Percentiles rank a stretch among this genome's conserved stretches.
Conservation (phyloP, 2,113 vertebrate genomes). For the Heterocephalus glaber region DNA sequence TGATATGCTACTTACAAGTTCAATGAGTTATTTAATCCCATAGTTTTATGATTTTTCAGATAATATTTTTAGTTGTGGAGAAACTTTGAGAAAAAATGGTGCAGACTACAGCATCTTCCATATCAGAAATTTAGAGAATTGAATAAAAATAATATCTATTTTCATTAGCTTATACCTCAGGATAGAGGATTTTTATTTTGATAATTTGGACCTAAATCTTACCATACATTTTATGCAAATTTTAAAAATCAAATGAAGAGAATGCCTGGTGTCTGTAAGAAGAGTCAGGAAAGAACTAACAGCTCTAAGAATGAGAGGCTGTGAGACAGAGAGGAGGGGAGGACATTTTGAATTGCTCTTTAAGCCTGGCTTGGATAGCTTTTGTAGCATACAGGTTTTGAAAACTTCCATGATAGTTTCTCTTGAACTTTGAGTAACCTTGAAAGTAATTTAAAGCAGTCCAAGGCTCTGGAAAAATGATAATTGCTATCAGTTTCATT, state of each 20-base stretch:
- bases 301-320: background rate
- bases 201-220: conserved; percentile 64
- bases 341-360: background rate
- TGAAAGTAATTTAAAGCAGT: conserved; percentile 33
- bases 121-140: conserved; percentile 40
- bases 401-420: conserved; percentile 4
- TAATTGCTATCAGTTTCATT: conserved; percentile 1
- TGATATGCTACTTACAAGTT: conserved; percentile 50
- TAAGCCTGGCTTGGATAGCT: background rate
- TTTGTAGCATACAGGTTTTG: background rate
- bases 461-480: conserved; percentile 45
- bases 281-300: background rate
- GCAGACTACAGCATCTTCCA: conserved; percentile 10
- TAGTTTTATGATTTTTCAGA: conserved; percentile 57
- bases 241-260: conserved; percentile 10
- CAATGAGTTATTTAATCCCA: conserved; percentile 47
- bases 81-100: conserved; percentile 42
- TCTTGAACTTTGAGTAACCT: background rate
- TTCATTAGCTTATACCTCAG: conserved; percentile 50
- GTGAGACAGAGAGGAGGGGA: background rate
- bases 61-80: conserved; percentile 54
- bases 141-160: conserved; percentile 57
- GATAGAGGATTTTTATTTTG: conserved; percentile 65
- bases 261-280: background rate
- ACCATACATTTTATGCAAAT: conserved; percentile 20